A percentile compares a stretch with the other conserved stretches of the same genome.
Conservation (phyloP, 2,797 vertebrate genomes). For the Tadarida brasiliensis region DNA sequence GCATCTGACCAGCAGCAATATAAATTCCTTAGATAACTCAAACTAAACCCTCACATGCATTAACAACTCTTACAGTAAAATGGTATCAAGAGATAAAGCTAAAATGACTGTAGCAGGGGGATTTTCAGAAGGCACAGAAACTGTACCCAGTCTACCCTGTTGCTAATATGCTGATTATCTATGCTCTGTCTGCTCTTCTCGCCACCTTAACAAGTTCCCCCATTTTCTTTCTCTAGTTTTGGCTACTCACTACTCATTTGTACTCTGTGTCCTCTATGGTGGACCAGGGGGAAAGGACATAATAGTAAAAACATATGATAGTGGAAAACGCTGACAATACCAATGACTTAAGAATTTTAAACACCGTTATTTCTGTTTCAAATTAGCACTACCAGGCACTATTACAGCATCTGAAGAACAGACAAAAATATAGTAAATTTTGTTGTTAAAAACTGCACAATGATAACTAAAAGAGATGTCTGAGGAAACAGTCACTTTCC, state of each 20-base stretch:
- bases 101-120: neutral
- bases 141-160: neutral
- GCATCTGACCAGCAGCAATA: conserved; percentile 25
- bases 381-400: conserved; percentile 55
- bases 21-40: conserved; percentile 41
- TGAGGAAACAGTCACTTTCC: conserved; percentile 56
- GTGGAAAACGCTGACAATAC: neutral
- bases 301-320: conserved; percentile 26
- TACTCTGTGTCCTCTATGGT: neutral
- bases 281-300: neutral
- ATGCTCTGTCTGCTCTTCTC: neutral
- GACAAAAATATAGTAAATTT: conserved; percentile 52
- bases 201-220: neutral
- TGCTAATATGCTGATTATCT: neutral
- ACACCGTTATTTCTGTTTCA: conserved; percentile 35
- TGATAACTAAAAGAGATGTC: conserved; percentile 48
- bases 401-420: conserved; percentile 59
- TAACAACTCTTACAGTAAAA: neutral
- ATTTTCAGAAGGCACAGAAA: neutral
- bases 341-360: conserved; percentile 50
- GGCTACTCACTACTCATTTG: conserved; percentile 40
- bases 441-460: conserved; percentile 65
- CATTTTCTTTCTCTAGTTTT: neutral
- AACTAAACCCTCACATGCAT: neutral
- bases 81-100: neutral